These are phyloP conservation scores for Paraplagusia blochii DNA, from an alignment of 2,113 vertebrate genomes.

Conservation along the genomic window DNA sequence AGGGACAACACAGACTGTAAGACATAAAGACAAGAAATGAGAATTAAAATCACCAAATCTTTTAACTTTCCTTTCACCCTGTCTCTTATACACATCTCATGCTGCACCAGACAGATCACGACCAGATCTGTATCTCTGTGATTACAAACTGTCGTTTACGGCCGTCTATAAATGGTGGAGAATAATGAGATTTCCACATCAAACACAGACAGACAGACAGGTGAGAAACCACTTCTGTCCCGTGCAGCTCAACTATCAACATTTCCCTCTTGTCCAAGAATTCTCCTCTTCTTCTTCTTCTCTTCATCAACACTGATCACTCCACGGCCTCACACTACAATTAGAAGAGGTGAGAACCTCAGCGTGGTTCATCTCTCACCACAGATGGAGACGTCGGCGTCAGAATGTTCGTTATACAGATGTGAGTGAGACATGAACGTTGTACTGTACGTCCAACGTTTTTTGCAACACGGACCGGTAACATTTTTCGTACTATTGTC, in stretches of 20 bases:
- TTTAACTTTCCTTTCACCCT: constrained; percentile 62
- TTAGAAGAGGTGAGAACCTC: constrained; percentile 3
- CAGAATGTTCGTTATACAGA: background rate
- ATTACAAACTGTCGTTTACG: background rate
- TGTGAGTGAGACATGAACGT: no score
- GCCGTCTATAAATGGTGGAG: background rate
- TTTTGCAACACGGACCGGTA: no score
- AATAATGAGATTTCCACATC: background rate
- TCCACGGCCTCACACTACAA: background rate
- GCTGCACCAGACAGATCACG: background rate
- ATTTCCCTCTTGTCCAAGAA: background rate
- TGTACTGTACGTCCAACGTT: no score
- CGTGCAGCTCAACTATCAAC: constrained; percentile 8
- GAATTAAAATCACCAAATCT: background rate
- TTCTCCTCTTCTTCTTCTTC: background rate
- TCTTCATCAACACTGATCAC: background rate
- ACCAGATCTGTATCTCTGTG: background rate
- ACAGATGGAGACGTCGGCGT: constrained; percentile 6
- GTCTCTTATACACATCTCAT: no score
- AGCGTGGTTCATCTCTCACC: background rate
- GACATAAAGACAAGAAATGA: no score
- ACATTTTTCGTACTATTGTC: no score
- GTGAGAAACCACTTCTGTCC: background rate
- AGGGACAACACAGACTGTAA: no score
- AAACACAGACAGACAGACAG: no score